Percentiles rank a stretch among this genome's conserved stretches.
Conservation (phyloP, 2,113 vertebrate species). For the Pogona vitticeps region DNA sequence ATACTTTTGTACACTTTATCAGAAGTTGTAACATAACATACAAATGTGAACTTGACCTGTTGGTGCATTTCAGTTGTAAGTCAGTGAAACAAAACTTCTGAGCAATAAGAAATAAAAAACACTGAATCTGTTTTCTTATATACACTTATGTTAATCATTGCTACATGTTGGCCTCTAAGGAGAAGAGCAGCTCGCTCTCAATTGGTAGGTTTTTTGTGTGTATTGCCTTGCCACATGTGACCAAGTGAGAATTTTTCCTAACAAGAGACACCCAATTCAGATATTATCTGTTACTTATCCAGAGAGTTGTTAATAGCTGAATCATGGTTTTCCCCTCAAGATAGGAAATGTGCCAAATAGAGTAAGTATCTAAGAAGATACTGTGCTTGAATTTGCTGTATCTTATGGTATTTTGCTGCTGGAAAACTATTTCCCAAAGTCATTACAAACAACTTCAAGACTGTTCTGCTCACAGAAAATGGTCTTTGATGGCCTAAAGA, state of each 20-base stretch:
- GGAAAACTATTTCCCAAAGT: neutral
- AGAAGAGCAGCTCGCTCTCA: no score
- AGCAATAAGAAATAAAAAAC: neutral
- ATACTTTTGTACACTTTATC: neutral
- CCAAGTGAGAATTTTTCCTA: neutral
- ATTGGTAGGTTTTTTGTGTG: no score
- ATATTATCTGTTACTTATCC: neutral
- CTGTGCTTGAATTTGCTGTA: neutral
- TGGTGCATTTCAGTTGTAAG: neutral
- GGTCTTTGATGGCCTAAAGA: neutral
- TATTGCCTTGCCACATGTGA: neutral
- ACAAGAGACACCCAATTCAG: neutral
- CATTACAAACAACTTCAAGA: neutral
- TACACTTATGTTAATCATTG: neutral
- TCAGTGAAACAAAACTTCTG: neutral
- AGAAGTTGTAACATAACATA: neutral
- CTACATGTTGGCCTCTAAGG: neutral
- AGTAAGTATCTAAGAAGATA: neutral
- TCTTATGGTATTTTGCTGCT: neutral
- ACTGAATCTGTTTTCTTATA: neutral
- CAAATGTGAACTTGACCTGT: neutral
- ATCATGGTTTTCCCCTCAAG: neutral
- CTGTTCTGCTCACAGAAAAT: neutral
- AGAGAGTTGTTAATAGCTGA: neutral
- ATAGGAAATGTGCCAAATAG: neutral